Conservation (phyloP, 2,113 vertebrate genomes). For the Pollachius pollachius region DNA sequence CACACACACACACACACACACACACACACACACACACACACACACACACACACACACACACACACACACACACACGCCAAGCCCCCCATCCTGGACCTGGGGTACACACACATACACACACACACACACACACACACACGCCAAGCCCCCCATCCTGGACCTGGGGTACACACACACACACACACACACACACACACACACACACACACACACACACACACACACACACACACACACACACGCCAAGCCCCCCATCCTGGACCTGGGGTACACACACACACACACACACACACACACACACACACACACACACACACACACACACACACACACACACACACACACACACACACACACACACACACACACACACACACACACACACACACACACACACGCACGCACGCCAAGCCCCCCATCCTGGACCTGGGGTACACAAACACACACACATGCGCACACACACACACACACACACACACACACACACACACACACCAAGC, state of each 20-base stretch:
- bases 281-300: no score
- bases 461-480: constrained; percentile 8
- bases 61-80: constrained; percentile 74
- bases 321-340: no score
- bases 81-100: constrained; percentile 85
- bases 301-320: no score
- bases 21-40: background rate
- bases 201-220: background rate
- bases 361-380: no score
- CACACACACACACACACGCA: background rate
- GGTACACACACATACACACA: constrained; percentile 65
- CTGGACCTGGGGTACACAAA: background rate
- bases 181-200: constrained; percentile 10
- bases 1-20: constrained; percentile 1
- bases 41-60: background rate
- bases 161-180: constrained; percentile 75
- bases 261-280: background rate
- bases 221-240: background rate
- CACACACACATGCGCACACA: background rate
- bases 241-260: background rate
- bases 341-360: background rate
- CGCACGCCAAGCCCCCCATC: background rate
- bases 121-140: constrained; percentile 44
- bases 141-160: constrained; percentile 87
- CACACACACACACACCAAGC: background rate